Base-by-base conservation (phyloP, 2,113 vertebrate species). In the Catharus fuscescens region DNA sequence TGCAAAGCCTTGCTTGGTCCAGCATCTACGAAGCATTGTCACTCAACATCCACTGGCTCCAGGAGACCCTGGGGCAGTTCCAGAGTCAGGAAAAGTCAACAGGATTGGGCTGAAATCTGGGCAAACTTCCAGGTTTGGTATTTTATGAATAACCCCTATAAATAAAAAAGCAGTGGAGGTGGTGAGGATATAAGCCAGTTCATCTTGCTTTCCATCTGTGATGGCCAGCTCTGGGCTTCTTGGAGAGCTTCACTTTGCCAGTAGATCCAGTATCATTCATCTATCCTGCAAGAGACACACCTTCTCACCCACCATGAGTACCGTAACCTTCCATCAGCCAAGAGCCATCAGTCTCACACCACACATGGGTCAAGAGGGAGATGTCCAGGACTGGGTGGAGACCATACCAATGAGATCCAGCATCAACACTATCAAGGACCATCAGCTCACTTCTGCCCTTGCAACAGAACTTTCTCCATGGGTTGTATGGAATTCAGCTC, bases 401-500 rank as follows among this genome's bases (percentile, higher is more conserved):
- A 70, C 9, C 40, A 40, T 14, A 44, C 50, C 61, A 28, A 28
- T 66, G 19, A 76, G 42, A 57, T 21, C 42, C 52, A 80, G 42
- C 66, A 82, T 8, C 61, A 23, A 34, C 21, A 72, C n/a, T 56
- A 66, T 18, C 36, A 67, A 80, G 53, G 26, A 67, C 31, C 64
- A 42, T 18, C 66, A 83, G 52, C 31, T 90, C 53, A 15, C n/a
- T 76, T 47, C 57, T 18, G 53, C 45, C 56, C 61, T 40, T 5
- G 2, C 40, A 86, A 54, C n/a, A 88, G 52, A 67, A 57, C 64
- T 36, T 81, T 36, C 13, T 74, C 56, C 45, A 17, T 5, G 18
- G 59, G 29, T 54, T 1, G 0, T 18, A 77, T 0, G 1, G 36
- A 70, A 86, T 56, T 69, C 2, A 1, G 11, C 48, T 54, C 66